These are phyloP conservation scores for Aphelenchoides avenae DNA, from an alignment of 1,140 invertebrate species.

Conservation along the genomic window DNA sequence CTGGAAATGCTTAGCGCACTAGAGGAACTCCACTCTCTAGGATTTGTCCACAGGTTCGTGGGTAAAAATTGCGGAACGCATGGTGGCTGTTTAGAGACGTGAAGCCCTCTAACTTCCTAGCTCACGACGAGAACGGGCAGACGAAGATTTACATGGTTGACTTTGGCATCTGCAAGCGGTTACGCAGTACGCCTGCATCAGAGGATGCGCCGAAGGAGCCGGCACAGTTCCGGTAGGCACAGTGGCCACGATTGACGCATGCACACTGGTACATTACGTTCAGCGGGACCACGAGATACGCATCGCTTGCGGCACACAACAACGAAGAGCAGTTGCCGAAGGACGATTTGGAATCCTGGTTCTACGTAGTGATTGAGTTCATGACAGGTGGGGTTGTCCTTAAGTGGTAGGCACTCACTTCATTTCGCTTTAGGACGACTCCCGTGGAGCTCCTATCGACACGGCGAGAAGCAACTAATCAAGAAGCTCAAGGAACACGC, in stretches of 20 bases:
- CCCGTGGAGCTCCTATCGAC: conserved; percentile 24
- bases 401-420: not conserved
- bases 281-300: conserved; percentile 43
- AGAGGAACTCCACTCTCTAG: conserved; percentile 49
- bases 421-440: conserved; percentile 22
- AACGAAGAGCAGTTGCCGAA: conserved; percentile 36
- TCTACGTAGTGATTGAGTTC: conserved; percentile 35
- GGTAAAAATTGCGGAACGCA: not conserved
- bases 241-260: too few relatives aligned
- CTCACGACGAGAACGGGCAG: conserved; percentile 29
- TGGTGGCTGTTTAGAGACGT: conserved; percentile 16
- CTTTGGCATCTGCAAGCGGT: conserved; percentile 54
- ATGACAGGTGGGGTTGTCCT: conserved; percentile 24
- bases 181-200: too few relatives aligned
- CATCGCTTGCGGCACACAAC: conserved; percentile 36
- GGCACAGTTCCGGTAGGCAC: conserved; percentile 46
- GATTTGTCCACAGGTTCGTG: conserved; percentile 42
- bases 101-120: conserved; percentile 54
- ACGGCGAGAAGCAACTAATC: conserved; percentile 19
- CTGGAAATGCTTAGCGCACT: conserved; percentile 46
- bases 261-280: too few relatives aligned
- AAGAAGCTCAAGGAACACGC: conserved; percentile 30
- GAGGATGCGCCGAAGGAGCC: conserved; percentile 47
- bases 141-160: conserved; percentile 45
- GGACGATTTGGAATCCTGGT: conserved; percentile 42